A percentile compares a stretch with the other conserved stretches of the same genome.
Evolutionary conservation across 2,113 vertebrate species (phyloP).

Genomic region (Mellivora capensis): DNA sequence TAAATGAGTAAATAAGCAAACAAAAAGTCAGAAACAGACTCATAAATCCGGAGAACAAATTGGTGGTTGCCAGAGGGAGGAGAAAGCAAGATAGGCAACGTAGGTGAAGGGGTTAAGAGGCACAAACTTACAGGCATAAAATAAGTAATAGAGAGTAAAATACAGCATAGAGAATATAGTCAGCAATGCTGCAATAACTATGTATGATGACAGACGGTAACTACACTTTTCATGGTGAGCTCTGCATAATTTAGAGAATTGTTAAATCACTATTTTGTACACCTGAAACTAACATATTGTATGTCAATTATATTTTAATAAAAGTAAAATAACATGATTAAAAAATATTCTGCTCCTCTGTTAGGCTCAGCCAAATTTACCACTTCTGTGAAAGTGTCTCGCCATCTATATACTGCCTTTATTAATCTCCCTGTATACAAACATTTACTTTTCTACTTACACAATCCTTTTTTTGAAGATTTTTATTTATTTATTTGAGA

Average conservation of each 20-base stretch:
- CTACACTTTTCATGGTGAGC: not conserved
- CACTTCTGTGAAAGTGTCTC: not conserved
- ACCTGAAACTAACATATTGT: not conserved
- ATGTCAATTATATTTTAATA: not conserved
- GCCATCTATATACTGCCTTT: not conserved
- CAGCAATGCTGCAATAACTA: not conserved
- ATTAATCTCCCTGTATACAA: not conserved
- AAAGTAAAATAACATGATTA: not conserved
- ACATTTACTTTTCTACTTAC: not conserved
- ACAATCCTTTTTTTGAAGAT: no score
- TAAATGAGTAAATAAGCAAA: not conserved
- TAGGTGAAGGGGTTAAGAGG: not conserved
- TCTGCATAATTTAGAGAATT: not conserved
- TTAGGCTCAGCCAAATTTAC: not conserved
- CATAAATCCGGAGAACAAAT: not conserved
- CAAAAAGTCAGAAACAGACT: not conserved
- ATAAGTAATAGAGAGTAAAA: not conserved
- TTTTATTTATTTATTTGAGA: no score
- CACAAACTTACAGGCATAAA: not conserved
- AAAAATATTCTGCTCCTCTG: not conserved
- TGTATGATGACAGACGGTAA: not conserved
- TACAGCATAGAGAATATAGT: not conserved
- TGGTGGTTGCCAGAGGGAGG: not conserved
- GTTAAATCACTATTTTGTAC: not conserved
- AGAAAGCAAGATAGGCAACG: not conserved